phyloP scores from a whole-genome alignment of 2,797 vertebrate genomes.

The Hafferia zeledoni region DNA sequence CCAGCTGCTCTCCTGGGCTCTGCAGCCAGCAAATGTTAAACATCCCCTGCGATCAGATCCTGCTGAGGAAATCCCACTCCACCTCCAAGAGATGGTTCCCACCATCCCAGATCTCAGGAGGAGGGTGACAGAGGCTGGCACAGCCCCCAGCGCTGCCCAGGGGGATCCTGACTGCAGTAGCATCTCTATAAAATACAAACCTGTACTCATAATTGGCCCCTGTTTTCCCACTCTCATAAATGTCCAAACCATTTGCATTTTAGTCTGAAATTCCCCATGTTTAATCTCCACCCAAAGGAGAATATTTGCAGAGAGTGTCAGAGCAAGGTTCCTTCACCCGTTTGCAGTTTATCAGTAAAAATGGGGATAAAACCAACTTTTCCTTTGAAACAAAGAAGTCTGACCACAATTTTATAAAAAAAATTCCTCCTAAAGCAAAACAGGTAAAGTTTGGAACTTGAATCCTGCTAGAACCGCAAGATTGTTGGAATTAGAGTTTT shows the following conservation, averaged over 20 bases:
- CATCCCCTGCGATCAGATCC: not conserved
- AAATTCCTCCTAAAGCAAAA: not conserved
- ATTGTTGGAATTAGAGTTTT: not conserved
- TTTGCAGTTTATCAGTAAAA: slow-evolving; percentile 17
- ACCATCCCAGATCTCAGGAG: not conserved
- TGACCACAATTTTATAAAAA: not conserved
- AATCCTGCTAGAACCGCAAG: not conserved
- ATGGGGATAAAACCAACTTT: not conserved
- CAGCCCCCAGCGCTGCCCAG: not conserved
- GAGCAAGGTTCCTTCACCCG: not conserved
- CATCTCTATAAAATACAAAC: not conserved
- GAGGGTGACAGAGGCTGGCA: not conserved
- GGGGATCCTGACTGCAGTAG: not conserved
- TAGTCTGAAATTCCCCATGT: not conserved
- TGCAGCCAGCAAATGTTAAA: not conserved
- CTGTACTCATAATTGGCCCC: not conserved
- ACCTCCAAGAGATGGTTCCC: not conserved
- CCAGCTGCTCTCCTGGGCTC: not conserved
- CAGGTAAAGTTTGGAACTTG: not conserved
- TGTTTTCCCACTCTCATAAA: not conserved
- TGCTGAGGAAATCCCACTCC: not conserved
- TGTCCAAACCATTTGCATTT: slow-evolving; percentile 3
- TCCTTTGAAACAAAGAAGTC: not conserved
- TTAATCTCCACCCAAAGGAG: not conserved
- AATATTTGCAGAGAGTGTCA: not conserved